A percentile compares a stretch with the other conserved stretches of the same genome.
Evolutionary conservation across 2,113 vertebrate genomes (phyloP).

Genomic region (Phylloscopus whistleri): DNA sequence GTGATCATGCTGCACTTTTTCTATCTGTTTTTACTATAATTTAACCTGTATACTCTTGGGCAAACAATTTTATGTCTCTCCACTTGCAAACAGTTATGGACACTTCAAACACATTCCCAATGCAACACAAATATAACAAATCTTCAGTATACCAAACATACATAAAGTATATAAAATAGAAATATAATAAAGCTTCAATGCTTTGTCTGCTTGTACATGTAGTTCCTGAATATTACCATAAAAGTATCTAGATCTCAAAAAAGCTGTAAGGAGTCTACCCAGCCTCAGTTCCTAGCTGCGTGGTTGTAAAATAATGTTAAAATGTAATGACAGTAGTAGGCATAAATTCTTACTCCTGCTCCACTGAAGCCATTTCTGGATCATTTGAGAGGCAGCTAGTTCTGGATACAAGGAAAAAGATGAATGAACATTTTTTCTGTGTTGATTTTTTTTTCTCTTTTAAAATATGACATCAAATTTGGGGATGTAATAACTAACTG

Average conservation of each 20-base stretch:
- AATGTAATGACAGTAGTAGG: slow-evolving; percentile 12
- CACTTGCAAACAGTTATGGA: background rate
- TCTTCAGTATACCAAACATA: background rate
- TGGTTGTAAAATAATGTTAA: slow-evolving; percentile 13
- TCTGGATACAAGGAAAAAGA: slow-evolving; percentile 69
- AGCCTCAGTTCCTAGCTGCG: slow-evolving; percentile 12
- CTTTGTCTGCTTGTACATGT: background rate
- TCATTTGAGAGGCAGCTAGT: slow-evolving; percentile 82
- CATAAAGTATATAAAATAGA: background rate
- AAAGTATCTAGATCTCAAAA: background rate
- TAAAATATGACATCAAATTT: background rate
- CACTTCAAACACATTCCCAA: background rate
- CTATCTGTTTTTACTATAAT: background rate
- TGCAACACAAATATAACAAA: background rate
- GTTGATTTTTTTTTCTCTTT: background rate
- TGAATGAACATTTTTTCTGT: slow-evolving; percentile 52
- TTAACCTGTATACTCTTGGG: background rate
- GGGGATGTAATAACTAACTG: background rate
- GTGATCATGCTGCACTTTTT: background rate
- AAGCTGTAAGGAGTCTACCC: slow-evolving; percentile 59
- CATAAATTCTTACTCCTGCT: slow-evolving; percentile 77
- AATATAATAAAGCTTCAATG: background rate
- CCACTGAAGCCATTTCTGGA: slow-evolving; percentile 76
- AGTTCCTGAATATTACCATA: background rate
- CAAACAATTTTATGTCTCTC: background rate